Base-by-base conservation (phyloP, 2,888 invertebrate genomes). In the Nemotelus nigrinus region DNA sequence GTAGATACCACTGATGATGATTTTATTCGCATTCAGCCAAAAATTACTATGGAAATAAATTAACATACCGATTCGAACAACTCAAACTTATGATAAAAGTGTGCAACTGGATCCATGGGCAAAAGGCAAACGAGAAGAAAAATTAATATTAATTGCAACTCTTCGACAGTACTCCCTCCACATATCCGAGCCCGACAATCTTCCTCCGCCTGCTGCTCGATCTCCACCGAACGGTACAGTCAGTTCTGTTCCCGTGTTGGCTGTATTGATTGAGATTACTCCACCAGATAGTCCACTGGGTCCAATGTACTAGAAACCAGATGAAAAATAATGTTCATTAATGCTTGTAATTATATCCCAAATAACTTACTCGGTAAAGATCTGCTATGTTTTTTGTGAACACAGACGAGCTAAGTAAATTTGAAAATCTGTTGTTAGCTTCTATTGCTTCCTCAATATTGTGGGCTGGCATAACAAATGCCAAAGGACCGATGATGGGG, bases 71-170 rank as follows among this genome's bases (percentile, higher is more conserved):
- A 53, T 47, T 47, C n/a, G 25, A 44, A 67, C 45, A 67, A 10
- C 45, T 67, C 47, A 47, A 67, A 67, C 67, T 67, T 45, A 67
- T 45, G 47, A 67, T n/a, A 10, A 41, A 47, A 55, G 47, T 71
- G 57, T 71, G 44, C 71, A 60, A 25, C 72, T 45, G 8, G 60
- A 74, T 43, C 60, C 72, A 74, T 74, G 44, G 25, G 72, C 72
- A 44, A 57, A 71, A n/a, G 71, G 71, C 44, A 71, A 43, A 41
- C 57, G 55, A 4, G 71, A 57, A 44, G 71, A 71, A 48, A 71
- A 71, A 71, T 71, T 71, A n/a, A 71, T 48, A 71, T 53, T 71
- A 43, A 71, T 57, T 39, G 71, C 72, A 7, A 74, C 48, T 45
- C 72, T 45, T 45, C 72, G 60, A 60, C 72, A 74, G 43, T 60